Evolutionary conservation across 2,113 vertebrate genomes (phyloP), one percentile per base, ranked within the genome.

Genomic region (Sclerurus mexicanus): DNA sequence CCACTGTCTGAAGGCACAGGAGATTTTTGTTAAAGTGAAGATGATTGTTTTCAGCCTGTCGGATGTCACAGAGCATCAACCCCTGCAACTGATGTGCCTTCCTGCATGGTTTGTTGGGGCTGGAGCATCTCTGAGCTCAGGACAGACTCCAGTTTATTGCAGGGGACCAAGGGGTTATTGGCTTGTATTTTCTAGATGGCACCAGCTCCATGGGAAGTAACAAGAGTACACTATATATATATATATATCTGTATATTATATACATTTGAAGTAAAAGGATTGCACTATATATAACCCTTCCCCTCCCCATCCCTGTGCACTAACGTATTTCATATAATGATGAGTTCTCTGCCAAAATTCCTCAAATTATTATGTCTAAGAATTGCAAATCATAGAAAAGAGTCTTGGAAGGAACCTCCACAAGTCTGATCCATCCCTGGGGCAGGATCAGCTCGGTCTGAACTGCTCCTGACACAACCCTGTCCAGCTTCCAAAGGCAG

Each of bases 271-370:
- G 22, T 28, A 5, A 66, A 90, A 62, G 39, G 67, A 94, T 27
- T 11, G 7, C 11, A 0, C 59, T 89, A 25, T 21, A n/a, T 46
- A 47, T 76, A 92, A 88, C 56, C 77, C 77, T 71, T 50, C 64
- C 56, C 52, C 49, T 77, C 87, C 86, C 37, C 4, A 3, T 52
- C 67, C 79, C 79, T 42, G 6, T 46, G 88, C 82, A 4, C 62
- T 23, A 28, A 40, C 12, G 4, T 23, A 19, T 69, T 93, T n/a
- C 55, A 37, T n/a, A 49, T 8, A 60, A 6, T 1, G 14, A 40
- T 23, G 76, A 84, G 20, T 28, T 66, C 47, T 80, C 37, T 74
- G 95, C 89, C 90, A 94, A 94, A 87, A 95, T 93, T 73, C 85
- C 82, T 95, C 67, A 19, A 7, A 52, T 85, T 87, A n/a, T 75